Base-by-base conservation (phyloP, 2,888 invertebrate genomes). In the Pristionchus arcanus region DNA sequence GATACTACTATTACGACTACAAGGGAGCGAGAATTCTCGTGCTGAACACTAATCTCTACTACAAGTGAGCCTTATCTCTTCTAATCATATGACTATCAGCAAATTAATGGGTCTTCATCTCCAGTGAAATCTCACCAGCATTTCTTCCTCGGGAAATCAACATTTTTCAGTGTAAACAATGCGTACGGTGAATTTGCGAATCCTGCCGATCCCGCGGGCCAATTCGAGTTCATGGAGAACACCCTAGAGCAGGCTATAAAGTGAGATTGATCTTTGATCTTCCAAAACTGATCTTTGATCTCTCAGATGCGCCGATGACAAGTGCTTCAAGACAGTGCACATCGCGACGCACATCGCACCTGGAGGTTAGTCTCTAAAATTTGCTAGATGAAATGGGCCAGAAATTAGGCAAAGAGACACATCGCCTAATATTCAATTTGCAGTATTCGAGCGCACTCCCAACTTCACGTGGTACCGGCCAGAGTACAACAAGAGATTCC, bases 401-500 rank as follows among this genome's bases (percentile, higher is more conserved):
- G 0, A 55, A 21, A 15, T 16, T 55, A 55, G 4, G 21, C 4
- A 59, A 59, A 59, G 0, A 59, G n/a, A n/a, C n/a, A n/a, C n/a
- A 21, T 19, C 1, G 25, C n/a, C n/a, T n/a, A 19, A 59, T 21
- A 25, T 59, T 5, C 25, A 59, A 25, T 11, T 90, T 93, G 88
- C 84, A 93, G 94, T 90, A 2, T 95, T 95, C 91, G 95, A 95
- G 90, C 91, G 94, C 55, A 93, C 94, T 15, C 92, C 92, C 0
- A 93, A 94, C 25, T 93, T 93, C 74, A 92, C 93, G 15, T 96
- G 96, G 96, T 95, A 95, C 92, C 94, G 95, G 31, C 92, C 93
- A 5, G 90, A 94, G 7, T 95, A 94, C 92, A 95, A 96, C 91
- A 90, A 94, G 74, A 90, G 90, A 19, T 94, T 95, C 63, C 90